Conservation (phyloP, 2,113 vertebrate species). For the Thymallus thymallus region DNA sequence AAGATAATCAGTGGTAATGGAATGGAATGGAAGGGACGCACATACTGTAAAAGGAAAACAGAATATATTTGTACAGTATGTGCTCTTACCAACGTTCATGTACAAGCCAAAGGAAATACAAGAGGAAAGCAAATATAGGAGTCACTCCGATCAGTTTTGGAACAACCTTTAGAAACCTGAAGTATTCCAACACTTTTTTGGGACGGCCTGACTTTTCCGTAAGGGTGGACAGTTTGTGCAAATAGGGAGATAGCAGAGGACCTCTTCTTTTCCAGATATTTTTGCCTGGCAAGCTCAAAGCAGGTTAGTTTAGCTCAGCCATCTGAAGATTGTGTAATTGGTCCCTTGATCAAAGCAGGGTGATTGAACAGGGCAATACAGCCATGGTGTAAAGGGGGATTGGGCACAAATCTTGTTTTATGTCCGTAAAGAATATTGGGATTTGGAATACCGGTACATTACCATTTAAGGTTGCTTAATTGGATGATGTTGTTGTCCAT, state of each 20-base stretch:
- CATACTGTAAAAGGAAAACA: neutral
- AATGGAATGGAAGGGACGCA: neutral
- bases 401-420: conserved; percentile 11
- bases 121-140: neutral
- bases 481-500: conserved; percentile 13
- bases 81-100: neutral
- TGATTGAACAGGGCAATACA: conserved; percentile 14
- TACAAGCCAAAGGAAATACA: neutral
- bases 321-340: conserved; percentile 50
- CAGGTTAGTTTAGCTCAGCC: conserved; percentile 27
- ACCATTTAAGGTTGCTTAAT: conserved; percentile 19
- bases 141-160: conserved; percentile 1
- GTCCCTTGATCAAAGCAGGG: conserved; percentile 45
- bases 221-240: neutral
- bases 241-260: conserved; percentile 29
- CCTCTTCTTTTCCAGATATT: conserved; percentile 27
- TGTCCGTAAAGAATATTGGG: conserved; percentile 1
- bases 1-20: neutral
- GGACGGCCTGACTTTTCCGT: conserved; percentile 6
- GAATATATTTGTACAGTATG: neutral
- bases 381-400: conserved; percentile 10
- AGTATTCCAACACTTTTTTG: conserved; percentile 18
- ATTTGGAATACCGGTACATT: conserved; percentile 15
- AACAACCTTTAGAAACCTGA: conserved; percentile 27
- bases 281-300: conserved; percentile 29